Evolutionary conservation across 2,797 vertebrate genomes (phyloP).

Genomic region (Tauraco hartlaubi): DNA sequence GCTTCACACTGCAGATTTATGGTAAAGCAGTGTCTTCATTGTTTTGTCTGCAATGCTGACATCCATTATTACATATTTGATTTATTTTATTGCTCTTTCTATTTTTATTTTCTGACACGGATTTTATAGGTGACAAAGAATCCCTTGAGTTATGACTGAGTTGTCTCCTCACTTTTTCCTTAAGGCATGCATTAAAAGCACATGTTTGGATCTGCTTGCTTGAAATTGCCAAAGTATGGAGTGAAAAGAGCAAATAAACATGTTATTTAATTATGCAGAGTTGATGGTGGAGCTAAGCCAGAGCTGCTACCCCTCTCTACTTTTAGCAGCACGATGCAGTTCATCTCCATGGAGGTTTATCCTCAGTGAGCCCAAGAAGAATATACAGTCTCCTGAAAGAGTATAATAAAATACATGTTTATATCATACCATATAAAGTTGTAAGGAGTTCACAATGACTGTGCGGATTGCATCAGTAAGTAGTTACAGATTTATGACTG

Average conservation of each 20-base stretch:
- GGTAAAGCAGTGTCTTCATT: background rate
- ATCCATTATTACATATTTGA: background rate
- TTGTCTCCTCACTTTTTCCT: background rate
- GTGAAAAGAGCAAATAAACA: constrained; percentile 1
- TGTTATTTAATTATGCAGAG: background rate
- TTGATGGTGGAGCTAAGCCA: background rate
- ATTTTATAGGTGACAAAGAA: background rate
- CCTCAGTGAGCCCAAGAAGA: background rate
- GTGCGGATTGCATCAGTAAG: background rate
- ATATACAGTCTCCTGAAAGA: background rate
- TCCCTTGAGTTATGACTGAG: background rate
- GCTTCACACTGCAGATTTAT: background rate
- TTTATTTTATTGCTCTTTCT: constrained; percentile 9
- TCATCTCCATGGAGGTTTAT: background rate
- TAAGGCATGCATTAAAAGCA: background rate
- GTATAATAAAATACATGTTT: background rate
- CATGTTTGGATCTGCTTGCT: background rate
- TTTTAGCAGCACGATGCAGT: background rate
- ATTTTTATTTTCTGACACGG: background rate
- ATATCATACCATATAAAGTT: background rate
- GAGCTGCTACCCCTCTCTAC: background rate
- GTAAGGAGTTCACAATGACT: background rate
- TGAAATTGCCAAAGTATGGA: background rate
- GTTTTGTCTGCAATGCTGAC: background rate
- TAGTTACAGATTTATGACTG: background rate